Percentiles rank a stretch among this genome's conserved stretches.
These are phyloP conservation scores for Ormia ochracea DNA, from an alignment of 2,888 invertebrate species.

Conservation along the genomic window DNA sequence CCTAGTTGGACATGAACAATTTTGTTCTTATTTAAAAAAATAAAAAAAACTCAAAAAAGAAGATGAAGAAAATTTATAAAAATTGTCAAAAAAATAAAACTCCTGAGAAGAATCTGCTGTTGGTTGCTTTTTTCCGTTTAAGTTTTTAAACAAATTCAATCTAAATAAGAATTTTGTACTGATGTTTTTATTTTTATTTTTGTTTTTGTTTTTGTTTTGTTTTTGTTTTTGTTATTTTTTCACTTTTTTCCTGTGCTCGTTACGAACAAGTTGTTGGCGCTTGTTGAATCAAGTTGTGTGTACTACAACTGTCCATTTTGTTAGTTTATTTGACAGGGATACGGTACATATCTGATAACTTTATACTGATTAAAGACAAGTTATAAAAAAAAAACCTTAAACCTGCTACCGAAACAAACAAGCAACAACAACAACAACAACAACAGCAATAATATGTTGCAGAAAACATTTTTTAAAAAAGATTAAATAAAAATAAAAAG, in stretches of 20 bases:
- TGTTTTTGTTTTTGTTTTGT: neutral
- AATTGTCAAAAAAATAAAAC: constrained; percentile 8
- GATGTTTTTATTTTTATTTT: neutral
- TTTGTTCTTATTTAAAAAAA: neutral
- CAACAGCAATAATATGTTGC: constrained; percentile 25
- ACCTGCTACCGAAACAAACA: constrained; percentile 24
- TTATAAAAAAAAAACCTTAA: constrained; percentile 17
- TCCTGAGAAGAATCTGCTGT: neutral
- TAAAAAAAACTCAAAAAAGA: too few relatives aligned
- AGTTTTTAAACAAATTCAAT: constrained; percentile 26
- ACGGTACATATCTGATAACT: constrained; percentile 73
- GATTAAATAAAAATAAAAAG: constrained; percentile 23
- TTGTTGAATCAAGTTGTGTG: constrained; percentile 39
- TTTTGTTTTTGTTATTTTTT: neutral
- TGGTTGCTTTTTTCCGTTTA: neutral
- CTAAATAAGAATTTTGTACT: constrained; percentile 1
- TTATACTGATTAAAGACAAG: constrained; percentile 72
- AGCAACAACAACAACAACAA: constrained; percentile 27
- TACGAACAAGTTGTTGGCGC: constrained; percentile 43
- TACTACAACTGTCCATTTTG: constrained; percentile 64
- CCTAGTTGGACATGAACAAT: neutral
- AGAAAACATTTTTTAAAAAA: constrained; percentile 37
- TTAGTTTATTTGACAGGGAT: constrained; percentile 67
- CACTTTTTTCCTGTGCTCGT: neutral
- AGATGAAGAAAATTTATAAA: too few relatives aligned